Conservation (phyloP, 2,797 vertebrate species). For the Paratrypauchen microcephalus region DNA sequence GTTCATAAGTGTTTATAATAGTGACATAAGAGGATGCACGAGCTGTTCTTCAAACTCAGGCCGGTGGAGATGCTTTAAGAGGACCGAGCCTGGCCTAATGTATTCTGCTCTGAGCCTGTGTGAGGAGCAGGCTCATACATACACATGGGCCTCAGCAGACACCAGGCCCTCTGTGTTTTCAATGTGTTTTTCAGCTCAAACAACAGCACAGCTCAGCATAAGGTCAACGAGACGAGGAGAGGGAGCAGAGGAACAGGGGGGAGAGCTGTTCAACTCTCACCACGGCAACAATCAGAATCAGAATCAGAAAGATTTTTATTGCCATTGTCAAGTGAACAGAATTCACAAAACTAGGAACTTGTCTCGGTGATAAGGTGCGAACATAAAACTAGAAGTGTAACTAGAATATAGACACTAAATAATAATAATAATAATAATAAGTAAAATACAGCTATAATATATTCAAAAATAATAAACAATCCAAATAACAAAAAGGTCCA, state of each 20-base stretch:
- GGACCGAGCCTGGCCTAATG: neutral
- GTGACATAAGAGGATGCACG: neutral
- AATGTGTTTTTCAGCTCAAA: neutral
- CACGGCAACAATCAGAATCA: too few species aligned
- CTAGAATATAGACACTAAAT: too few species aligned
- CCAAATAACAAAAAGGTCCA: too few species aligned
- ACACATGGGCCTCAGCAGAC: slow-evolving; percentile 4
- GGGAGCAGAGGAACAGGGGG: neutral
- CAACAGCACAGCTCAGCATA: neutral
- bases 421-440: too few species aligned
- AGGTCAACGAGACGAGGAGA: neutral
- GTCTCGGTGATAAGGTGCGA: too few species aligned
- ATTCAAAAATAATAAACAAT: too few species aligned
- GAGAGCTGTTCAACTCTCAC: too few species aligned
- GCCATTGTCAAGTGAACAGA: too few species aligned
- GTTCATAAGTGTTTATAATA: neutral
- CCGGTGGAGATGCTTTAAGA: neutral
- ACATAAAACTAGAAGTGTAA: too few species aligned
- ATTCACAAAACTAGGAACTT: too few species aligned
- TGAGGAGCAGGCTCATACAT: neutral
- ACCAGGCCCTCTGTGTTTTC: neutral
- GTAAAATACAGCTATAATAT: too few species aligned
- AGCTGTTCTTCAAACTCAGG: neutral
- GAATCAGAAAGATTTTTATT: too few species aligned
- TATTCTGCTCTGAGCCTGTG: neutral